Conservation (phyloP, 2,888 invertebrate species). For the Cataglyphis albicans region DNA sequence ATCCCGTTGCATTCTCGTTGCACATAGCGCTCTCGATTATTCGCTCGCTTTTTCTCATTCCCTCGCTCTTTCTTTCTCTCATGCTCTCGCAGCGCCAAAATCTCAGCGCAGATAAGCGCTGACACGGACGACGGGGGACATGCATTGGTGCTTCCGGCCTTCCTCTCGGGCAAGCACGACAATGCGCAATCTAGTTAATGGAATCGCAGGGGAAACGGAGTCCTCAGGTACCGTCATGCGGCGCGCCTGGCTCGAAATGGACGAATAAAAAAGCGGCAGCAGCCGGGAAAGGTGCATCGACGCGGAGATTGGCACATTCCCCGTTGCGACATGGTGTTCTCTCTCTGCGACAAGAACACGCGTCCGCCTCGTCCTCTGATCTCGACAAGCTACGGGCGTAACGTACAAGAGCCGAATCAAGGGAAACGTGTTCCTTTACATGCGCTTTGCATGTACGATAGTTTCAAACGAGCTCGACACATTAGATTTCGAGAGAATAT, state of each 20-base stretch:
- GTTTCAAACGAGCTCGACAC: neutral
- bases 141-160: conserved; percentile 32
- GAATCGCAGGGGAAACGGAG: conserved; percentile 34
- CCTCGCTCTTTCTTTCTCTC: neutral
- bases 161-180: conserved; percentile 44
- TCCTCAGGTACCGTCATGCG: neutral
- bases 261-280: conserved; percentile 27
- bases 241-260: neutral
- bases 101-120: conserved; percentile 48
- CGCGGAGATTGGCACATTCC: conserved; percentile 53
- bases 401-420: conserved; percentile 5
- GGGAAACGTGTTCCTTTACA: conserved; percentile 27
- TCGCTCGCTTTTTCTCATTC: neutral
- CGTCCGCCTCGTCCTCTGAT: conserved; percentile 3
- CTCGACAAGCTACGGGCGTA: conserved; percentile 29
- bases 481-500: neutral
- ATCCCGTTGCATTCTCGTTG: conserved; percentile 30
- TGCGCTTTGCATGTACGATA: neutral
- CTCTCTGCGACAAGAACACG: conserved; percentile 37
- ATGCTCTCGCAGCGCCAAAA: conserved; percentile 16
- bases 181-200: conserved; percentile 57
- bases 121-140: conserved; percentile 30
- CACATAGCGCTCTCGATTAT: neutral
- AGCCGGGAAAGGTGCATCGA: conserved; percentile 34
- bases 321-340: conserved; percentile 13